phyloP scores from a whole-genome alignment of 2,797 vertebrate genomes.

The Cichlasoma orientale region DNA sequence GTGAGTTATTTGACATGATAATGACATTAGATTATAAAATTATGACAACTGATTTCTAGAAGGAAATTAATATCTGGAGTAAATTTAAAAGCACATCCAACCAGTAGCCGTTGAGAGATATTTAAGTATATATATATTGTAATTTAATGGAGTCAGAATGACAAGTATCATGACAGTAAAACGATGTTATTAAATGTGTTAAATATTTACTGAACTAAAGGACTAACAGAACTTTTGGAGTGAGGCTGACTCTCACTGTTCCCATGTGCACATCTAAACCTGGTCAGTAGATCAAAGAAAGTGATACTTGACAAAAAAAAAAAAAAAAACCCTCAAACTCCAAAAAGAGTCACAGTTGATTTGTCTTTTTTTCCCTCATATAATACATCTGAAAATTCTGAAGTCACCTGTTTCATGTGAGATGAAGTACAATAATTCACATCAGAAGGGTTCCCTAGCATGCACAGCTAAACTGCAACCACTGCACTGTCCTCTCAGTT shows the following conservation, averaged over 20 bases:
- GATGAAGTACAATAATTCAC: constrained; percentile 46
- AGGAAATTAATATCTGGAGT: background rate
- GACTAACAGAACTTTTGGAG: background rate
- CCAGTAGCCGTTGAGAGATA: background rate
- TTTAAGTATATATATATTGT: background rate
- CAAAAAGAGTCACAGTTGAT: constrained; percentile 1
- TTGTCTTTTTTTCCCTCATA: constrained; percentile 15
- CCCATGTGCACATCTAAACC: background rate
- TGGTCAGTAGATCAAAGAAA: background rate
- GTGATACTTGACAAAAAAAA: constrained; percentile 14
- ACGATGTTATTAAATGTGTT: background rate
- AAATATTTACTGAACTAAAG: background rate
- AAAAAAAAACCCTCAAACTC: constrained; percentile 14
- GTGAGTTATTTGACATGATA: background rate
- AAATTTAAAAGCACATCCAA: background rate
- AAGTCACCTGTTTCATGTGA: constrained; percentile 46
- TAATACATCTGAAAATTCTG: constrained; percentile 1
- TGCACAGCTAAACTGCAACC: constrained; percentile 49
- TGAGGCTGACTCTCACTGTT: background rate
- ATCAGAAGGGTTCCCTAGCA: constrained; percentile 41
- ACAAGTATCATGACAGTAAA: background rate
- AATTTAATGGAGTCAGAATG: background rate
- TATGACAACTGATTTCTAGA: background rate
- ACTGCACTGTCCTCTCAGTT: constrained; percentile 52
- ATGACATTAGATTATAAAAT: background rate